A percentile compares a stretch with the other conserved stretches of the same genome.
phyloP scores from a whole-genome alignment of 2,888 invertebrate species.

The Diadegma fenestrale region DNA sequence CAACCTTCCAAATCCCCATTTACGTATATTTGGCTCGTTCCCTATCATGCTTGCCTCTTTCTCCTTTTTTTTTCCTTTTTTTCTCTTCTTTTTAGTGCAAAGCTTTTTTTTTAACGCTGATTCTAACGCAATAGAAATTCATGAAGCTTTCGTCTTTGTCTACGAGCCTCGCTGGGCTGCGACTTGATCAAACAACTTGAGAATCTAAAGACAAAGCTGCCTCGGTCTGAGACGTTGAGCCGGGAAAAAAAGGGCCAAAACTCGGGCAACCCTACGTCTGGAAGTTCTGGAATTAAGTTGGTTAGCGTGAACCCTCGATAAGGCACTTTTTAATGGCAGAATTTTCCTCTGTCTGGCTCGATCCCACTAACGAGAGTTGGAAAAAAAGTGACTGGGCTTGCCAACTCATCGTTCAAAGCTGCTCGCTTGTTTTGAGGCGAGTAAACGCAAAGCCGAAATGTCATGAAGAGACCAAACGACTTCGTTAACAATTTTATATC shows the following conservation, averaged over 20 bases:
- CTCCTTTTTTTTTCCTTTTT: slow-evolving; percentile 7
- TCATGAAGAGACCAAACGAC: slow-evolving; percentile 20
- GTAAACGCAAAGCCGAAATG: background rate
- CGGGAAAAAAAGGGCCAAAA: background rate
- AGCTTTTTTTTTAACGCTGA: background rate
- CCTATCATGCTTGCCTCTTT: background rate
- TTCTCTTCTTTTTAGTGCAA: slow-evolving; percentile 11
- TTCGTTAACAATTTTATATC: slow-evolving; percentile 28
- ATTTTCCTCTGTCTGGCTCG: background rate
- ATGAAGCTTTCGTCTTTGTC: background rate
- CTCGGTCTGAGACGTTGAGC: background rate
- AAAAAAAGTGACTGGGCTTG: background rate
- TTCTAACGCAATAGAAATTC: slow-evolving; percentile 22
- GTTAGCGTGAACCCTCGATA: background rate
- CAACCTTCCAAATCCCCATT: slow-evolving; percentile 62
- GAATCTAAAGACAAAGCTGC: background rate
- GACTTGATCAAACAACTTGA: background rate
- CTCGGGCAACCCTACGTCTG: background rate
- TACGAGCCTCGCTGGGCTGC: background rate
- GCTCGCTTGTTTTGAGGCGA: background rate
- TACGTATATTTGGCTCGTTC: slow-evolving; percentile 51
- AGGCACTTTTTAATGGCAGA: background rate
- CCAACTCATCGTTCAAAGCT: slow-evolving; percentile 5
- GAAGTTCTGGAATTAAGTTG: slow-evolving; percentile 3
- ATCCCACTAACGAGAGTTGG: background rate